These are phyloP conservation scores for Nephotettix cincticeps DNA, from an alignment of 1,140 invertebrate genomes.

Conservation along the genomic window DNA sequence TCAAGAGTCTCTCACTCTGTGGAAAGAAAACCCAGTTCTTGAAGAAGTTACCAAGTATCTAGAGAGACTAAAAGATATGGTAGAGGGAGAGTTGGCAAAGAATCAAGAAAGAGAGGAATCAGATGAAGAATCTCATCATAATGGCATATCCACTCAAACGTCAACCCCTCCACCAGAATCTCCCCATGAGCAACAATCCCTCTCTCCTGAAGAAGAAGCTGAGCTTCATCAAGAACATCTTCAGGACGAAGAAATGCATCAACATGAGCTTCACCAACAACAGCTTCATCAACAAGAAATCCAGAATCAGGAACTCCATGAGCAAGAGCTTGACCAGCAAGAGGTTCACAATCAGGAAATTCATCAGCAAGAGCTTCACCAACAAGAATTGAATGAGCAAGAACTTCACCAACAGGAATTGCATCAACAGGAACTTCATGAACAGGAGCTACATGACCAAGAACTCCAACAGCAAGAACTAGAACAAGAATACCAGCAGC, in stretches of 20 bases:
- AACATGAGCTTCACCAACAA: conserved; percentile 28
- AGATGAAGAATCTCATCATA: conserved; percentile 19
- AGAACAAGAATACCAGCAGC: background rate
- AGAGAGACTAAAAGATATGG: conserved; percentile 63
- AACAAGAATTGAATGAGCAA: conserved; percentile 28
- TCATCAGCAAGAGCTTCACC: background rate
- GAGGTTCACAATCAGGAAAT: background rate
- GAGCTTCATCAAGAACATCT: conserved; percentile 15
- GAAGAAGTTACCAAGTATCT: conserved; percentile 71
- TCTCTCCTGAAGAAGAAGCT: background rate
- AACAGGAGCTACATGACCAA: conserved; percentile 2
- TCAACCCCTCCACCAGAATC: background rate
- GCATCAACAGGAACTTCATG: background rate
- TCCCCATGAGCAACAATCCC: background rate
- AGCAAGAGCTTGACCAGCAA: conserved; percentile 8
- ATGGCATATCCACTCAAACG: background rate
- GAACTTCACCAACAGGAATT: conserved; percentile 24
- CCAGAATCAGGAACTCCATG: conserved; percentile 25
- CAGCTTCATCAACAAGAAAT: conserved; percentile 27
- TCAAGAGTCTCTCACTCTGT: conserved; percentile 51
- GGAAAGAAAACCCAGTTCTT: conserved; percentile 70
- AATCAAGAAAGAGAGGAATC: conserved; percentile 29
- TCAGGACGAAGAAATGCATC: background rate
- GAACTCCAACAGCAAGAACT: background rate
- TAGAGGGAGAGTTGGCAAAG: conserved; percentile 50